These are phyloP conservation scores for Neostethus bicornis DNA, from an alignment of 2,797 vertebrate genomes.

Conservation along the genomic window DNA sequence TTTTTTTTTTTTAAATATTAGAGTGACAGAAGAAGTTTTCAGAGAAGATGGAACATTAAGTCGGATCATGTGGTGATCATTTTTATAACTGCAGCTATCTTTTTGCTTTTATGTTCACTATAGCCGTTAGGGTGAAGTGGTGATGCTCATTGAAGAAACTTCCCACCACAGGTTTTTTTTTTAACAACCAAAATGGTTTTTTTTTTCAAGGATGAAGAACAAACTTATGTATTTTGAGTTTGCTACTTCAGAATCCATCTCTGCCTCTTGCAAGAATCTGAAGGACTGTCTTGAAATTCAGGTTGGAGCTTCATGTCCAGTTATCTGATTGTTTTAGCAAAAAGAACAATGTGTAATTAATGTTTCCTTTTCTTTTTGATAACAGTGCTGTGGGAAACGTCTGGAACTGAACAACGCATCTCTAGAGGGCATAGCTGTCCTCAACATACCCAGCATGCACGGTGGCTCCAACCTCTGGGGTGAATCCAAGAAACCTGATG, in stretches of 20 bases:
- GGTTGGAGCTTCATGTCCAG: slow-evolving; percentile 67
- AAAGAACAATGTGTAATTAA: not conserved
- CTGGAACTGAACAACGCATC: slow-evolving; percentile 84
- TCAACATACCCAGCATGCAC: slow-evolving; percentile 96
- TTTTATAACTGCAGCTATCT: too few relatives aligned
- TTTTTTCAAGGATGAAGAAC: slow-evolving; percentile 89
- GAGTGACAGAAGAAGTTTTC: too few relatives aligned
- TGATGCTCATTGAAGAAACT: too few relatives aligned
- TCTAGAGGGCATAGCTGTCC: slow-evolving; percentile 89
- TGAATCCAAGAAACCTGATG: slow-evolving; percentile 84
- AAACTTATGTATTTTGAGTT: slow-evolving; percentile 96
- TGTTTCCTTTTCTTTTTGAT: not conserved
- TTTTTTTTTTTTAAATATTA: too few relatives aligned
- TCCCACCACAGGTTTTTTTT: too few relatives aligned
- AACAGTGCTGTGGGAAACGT: slow-evolving; percentile 84
- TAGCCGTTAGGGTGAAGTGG: too few relatives aligned
- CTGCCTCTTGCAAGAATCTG: slow-evolving; percentile 90
- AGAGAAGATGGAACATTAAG: too few relatives aligned
- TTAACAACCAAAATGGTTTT: not conserved
- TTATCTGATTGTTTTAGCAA: not conserved
- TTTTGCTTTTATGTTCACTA: too few relatives aligned
- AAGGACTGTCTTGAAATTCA: slow-evolving; percentile 87
- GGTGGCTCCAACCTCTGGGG: slow-evolving; percentile 97
- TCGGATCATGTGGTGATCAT: too few relatives aligned
- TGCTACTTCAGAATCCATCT: slow-evolving; percentile 92